These are phyloP conservation scores for Heptranchias perlo DNA, from an alignment of 2,113 vertebrate genomes.

Conservation along the genomic window DNA sequence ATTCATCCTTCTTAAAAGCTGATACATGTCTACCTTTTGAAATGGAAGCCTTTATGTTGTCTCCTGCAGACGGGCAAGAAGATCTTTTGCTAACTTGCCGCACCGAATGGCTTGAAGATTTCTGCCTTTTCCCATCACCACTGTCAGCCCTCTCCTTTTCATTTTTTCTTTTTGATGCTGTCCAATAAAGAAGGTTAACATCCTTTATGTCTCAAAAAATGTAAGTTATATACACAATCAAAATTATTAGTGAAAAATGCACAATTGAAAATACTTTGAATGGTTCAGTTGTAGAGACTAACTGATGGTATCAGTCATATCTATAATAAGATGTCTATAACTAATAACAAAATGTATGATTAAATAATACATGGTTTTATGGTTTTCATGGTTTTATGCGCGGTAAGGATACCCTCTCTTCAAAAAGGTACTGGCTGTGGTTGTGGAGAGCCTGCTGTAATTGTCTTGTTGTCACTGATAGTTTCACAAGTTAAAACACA, in stretches of 20 bases:
- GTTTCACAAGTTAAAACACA: neutral
- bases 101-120: conserved; percentile 68
- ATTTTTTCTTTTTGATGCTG: conserved; percentile 89
- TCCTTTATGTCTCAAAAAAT: neutral
- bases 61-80: conserved; percentile 62
- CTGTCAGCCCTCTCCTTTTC: conserved; percentile 74
- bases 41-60: conserved; percentile 68
- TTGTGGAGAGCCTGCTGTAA: neutral
- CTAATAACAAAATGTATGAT: neutral
- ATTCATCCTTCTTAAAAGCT: conserved; percentile 74
- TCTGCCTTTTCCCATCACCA: conserved; percentile 74
- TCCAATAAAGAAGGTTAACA: conserved; percentile 34
- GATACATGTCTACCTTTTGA: conserved; percentile 56
- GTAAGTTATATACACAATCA: neutral
- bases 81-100: conserved; percentile 74
- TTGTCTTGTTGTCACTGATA: neutral
- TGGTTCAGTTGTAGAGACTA: neutral
- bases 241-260: neutral
- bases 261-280: neutral
- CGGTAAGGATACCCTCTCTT: conserved; percentile 42
- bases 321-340: neutral
- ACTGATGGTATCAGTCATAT: neutral
- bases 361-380: neutral
- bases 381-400: conserved; percentile 12
- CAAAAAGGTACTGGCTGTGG: neutral